Base-by-base conservation (phyloP, 2,888 invertebrate species). In the Pollenia griseotomentosa region DNA sequence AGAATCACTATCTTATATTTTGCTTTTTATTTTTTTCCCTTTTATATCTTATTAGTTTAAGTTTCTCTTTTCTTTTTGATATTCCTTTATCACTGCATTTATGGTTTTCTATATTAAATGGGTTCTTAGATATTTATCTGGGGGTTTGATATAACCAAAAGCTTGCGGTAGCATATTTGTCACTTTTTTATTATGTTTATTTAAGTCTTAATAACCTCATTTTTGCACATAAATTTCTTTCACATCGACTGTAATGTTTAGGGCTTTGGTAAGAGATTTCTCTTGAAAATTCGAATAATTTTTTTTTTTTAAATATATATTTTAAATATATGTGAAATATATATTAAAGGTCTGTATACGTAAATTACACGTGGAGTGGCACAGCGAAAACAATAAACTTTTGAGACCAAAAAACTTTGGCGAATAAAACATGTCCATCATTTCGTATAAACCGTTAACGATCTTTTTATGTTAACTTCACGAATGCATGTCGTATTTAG, bases 61-160 rank as follows among this genome's bases (percentile, higher is more conserved):
- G 12, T 75, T 53, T 65, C 2, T 57, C 14, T 65, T 42, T 81
- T 59, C 9, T 46, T 55, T 23, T 66, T 40, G 23, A 55, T 51
- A 33, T 42, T 57, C 19, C 7, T 75, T n/a, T 40, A n/a, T 77
- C 77, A 83, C 83, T 63, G 83, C 74, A 75, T 75, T 59, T 59
- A 40, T 51, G 23, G 44, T 10, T 11, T 40, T 51, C 53, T 23
- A 7, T 44, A 66, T 53, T 23, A 44, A 46, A 11, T 71, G 70
- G 70, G 33, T 23, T 44, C 9, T 40, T 75, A 66, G n/a, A 55
- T n/a, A 57, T 44, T 44, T n/a, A 16, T 2, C 16, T 4, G 55
- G 53, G 44, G 66, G 48, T 40, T 74, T 48, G 57, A 14, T 33
- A 19, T 53, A 42, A n/a, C 8, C 12, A 42, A 53, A 2, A 74